These are phyloP conservation scores for Mimumesa dahlbomi DNA, from an alignment of 2,888 invertebrate genomes.

Conservation along the genomic window DNA sequence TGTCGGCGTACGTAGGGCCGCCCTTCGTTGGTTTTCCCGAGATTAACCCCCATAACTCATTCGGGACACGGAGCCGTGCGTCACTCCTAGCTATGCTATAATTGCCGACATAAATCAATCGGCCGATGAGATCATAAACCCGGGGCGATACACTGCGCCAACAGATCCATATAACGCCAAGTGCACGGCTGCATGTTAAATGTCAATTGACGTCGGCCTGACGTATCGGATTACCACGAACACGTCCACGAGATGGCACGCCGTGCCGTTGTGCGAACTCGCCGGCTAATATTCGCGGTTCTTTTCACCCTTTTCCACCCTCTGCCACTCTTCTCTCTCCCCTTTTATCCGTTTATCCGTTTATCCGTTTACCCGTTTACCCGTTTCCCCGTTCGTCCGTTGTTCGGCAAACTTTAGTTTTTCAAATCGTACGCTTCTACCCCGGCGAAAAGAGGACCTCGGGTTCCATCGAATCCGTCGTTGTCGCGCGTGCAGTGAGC, in stretches of 20 bases:
- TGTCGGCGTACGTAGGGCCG: slow-evolving; percentile 39
- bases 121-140: slow-evolving; percentile 80
- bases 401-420: too few relatives aligned
- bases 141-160: slow-evolving; percentile 77
- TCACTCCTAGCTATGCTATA: slow-evolving; percentile 78
- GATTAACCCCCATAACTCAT: slow-evolving; percentile 80
- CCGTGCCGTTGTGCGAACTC: slow-evolving; percentile 21
- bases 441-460: too few relatives aligned
- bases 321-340: not conserved
- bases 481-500: too few relatives aligned
- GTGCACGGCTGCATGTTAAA: slow-evolving; percentile 75
- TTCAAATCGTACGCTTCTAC: too few relatives aligned
- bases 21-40: slow-evolving; percentile 76
- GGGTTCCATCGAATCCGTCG: too few relatives aligned
- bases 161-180: slow-evolving; percentile 74
- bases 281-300: slow-evolving; percentile 34
- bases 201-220: slow-evolving; percentile 73
- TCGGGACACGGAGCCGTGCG: slow-evolving; percentile 76
- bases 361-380: too few relatives aligned
- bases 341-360: not conserved
- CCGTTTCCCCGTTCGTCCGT: not conserved
- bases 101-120: slow-evolving; percentile 80
- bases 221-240: slow-evolving; percentile 67
- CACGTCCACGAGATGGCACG: slow-evolving; percentile 57
- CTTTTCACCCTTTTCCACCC: not conserved